phyloP scores from a whole-genome alignment of 1,140 invertebrate species.

The Pemphigus obesinymphae region DNA sequence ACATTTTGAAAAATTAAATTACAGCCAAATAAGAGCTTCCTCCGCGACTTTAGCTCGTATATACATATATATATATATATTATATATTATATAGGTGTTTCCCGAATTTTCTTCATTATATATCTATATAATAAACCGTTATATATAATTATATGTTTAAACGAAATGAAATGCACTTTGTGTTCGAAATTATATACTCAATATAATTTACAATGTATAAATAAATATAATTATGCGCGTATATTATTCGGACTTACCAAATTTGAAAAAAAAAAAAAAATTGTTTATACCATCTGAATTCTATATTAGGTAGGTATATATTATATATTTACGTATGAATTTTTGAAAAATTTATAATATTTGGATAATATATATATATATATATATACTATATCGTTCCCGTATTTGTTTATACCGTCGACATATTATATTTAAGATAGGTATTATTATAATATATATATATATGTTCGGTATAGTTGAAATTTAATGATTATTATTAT shows the following conservation, averaged over 20 bases:
- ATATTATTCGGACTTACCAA: neutral
- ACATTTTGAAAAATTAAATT: neutral
- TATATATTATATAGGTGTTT: neutral
- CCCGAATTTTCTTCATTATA: too few species aligned
- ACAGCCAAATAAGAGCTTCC: neutral
- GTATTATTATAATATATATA: too few species aligned
- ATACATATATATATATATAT: neutral
- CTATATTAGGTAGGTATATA: too few species aligned
- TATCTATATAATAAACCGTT: too few species aligned
- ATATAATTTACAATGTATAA: too few species aligned
- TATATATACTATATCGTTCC: neutral
- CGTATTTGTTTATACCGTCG: neutral
- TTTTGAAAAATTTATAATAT: neutral
- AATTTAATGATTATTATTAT: neutral
- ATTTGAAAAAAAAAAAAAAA: neutral
- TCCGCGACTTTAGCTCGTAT: neutral
- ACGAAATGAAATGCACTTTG: neutral
- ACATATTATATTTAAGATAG: too few species aligned
- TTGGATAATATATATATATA: too few species aligned
- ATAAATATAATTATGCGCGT: neutral
- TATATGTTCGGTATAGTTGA: neutral
- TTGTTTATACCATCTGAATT: slow-evolving; percentile 22
- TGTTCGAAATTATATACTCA: neutral
- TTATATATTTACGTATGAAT: too few species aligned
- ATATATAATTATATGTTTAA: slow-evolving; percentile 2